phyloP scores from a whole-genome alignment of 2,888 invertebrate genomes.

The Sisyra terminalis region DNA sequence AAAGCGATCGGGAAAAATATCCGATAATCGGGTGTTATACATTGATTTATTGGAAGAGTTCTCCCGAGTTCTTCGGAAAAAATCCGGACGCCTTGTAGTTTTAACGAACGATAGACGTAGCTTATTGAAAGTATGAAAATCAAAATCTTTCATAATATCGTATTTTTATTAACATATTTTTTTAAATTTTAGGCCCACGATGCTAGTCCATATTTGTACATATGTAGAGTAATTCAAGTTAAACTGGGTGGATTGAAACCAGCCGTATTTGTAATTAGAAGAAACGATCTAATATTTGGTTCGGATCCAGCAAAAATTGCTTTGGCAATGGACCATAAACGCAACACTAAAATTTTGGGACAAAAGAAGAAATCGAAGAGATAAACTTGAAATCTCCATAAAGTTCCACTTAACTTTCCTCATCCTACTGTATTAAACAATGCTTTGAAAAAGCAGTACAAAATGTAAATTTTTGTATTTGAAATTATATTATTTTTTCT shows the following conservation, averaged over 20 bases:
- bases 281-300: not conserved
- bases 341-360: too few relatives aligned
- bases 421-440: too few relatives aligned
- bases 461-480: too few relatives aligned
- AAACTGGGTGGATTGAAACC: slow-evolving; percentile 3
- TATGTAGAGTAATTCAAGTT: not conserved
- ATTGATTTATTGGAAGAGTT: slow-evolving; percentile 30
- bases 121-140: not conserved
- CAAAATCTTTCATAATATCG: not conserved
- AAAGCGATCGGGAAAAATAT: slow-evolving; percentile 31
- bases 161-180: not conserved
- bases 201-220: not conserved
- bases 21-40: slow-evolving; percentile 33
- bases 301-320: too few relatives aligned
- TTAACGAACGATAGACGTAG: slow-evolving; percentile 26
- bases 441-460: too few relatives aligned
- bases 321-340: too few relatives aligned
- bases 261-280: not conserved
- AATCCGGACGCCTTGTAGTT: slow-evolving; percentile 31
- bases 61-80: slow-evolving; percentile 26
- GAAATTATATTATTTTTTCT: too few relatives aligned
- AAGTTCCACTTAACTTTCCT: too few relatives aligned
- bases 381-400: too few relatives aligned
- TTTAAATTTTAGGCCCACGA: not conserved
- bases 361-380: too few relatives aligned